Evolutionary conservation across 2,888 invertebrate species (phyloP).

Genomic region (Apotomis turbidana): DNA sequence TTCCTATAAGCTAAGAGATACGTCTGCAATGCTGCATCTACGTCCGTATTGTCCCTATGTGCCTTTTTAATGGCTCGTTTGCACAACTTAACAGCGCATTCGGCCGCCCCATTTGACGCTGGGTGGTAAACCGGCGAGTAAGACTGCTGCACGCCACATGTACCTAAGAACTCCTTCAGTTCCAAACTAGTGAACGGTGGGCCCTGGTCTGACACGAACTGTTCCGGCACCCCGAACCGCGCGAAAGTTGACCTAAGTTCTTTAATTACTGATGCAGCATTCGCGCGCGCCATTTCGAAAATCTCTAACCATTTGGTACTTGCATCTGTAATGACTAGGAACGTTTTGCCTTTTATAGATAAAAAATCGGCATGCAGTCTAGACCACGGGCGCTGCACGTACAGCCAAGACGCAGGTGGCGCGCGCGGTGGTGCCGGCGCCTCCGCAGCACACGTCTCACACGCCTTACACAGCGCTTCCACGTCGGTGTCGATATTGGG

Average conservation of each 20-base stretch:
- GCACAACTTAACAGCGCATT: background rate
- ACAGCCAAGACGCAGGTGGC: background rate
- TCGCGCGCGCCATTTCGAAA: background rate
- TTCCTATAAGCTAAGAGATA: slow-evolving; percentile 4
- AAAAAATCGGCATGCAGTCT: background rate
- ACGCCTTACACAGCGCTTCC: background rate
- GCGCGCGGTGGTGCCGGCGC: slow-evolving; percentile 6
- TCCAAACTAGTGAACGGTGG: background rate
- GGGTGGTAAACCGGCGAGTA: background rate
- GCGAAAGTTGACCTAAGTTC: background rate
- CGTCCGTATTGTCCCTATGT: background rate
- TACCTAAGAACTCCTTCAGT: background rate
- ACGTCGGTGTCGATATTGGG: background rate
- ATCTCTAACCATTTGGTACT: background rate
- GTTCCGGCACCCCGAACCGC: background rate
- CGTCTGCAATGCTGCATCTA: background rate
- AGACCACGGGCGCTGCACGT: background rate
- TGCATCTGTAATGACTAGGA: background rate
- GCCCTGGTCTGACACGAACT: background rate
- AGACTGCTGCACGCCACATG: background rate
- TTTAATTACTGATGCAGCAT: background rate
- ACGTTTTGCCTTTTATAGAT: background rate
- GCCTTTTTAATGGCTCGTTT: background rate
- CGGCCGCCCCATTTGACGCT: slow-evolving; percentile 2
- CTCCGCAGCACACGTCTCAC: background rate